These are phyloP conservation scores for Brevimyrus niger DNA, from an alignment of 2,113 vertebrate species.

Conservation along the genomic window DNA sequence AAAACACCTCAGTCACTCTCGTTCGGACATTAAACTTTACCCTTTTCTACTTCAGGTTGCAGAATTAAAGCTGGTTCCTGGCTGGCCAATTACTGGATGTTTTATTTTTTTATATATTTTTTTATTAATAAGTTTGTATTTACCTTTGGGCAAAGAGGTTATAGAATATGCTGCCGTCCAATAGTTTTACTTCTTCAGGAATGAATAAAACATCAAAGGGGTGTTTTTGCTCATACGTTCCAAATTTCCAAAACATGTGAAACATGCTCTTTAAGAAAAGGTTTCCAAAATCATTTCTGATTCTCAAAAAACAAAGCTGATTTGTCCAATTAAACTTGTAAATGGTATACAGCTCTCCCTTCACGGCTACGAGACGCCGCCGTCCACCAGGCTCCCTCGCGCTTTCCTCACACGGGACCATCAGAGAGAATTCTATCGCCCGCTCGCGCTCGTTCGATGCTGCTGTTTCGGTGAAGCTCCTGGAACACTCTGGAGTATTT, in stretches of 20 bases:
- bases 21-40: constrained; percentile 54
- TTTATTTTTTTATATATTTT: neutral
- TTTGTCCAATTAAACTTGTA: neutral
- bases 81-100: neutral
- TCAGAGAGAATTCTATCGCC: neutral
- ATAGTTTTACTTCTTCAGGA: neutral
- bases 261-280: neutral
- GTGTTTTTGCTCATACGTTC: neutral
- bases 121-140: neutral
- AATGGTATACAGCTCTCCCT: neutral
- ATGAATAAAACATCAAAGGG: neutral
- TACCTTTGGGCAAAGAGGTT: neutral
- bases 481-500: neutral
- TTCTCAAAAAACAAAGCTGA: neutral
- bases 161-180: neutral
- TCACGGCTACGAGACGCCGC: neutral
- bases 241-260: neutral
- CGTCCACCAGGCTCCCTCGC: neutral
- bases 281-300: neutral
- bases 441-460: neutral
- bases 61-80: neutral
- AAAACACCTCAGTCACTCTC: constrained; percentile 58
- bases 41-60: constrained; percentile 37
- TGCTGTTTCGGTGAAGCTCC: neutral
- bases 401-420: neutral